Conservation (phyloP, 2,888 invertebrate species). For the Spodoptera littoralis region DNA sequence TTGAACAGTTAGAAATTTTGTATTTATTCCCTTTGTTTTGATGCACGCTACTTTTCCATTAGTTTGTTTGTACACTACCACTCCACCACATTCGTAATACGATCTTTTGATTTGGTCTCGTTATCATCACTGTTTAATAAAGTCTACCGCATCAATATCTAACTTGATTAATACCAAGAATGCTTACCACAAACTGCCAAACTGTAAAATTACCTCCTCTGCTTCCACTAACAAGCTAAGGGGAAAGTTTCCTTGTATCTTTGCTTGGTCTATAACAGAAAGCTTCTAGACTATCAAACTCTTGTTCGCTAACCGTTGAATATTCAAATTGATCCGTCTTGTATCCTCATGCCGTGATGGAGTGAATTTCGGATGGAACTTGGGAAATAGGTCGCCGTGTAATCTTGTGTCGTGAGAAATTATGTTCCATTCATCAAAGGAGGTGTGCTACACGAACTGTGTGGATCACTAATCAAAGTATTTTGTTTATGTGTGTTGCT, state of each 20-base stretch:
- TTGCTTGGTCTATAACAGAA: slow-evolving; percentile 58
- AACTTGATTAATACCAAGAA: slow-evolving; percentile 59
- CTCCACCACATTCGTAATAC: no score
- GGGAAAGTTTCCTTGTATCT: slow-evolving; percentile 61
- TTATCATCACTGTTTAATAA: slow-evolving; percentile 1
- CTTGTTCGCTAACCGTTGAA: slow-evolving; percentile 62
- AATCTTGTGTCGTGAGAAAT: slow-evolving; percentile 43
- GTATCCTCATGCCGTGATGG: slow-evolving; percentile 37
- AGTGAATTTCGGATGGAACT: slow-evolving; percentile 46
- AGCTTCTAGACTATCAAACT: slow-evolving; percentile 62
- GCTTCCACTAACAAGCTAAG: slow-evolving; percentile 55
- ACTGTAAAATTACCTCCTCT: slow-evolving; percentile 64
- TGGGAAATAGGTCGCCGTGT: slow-evolving; percentile 50
- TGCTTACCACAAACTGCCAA: slow-evolving; percentile 59
- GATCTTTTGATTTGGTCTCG: no score
- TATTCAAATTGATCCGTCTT: slow-evolving; percentile 64
- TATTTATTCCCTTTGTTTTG: no score
- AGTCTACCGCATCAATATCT: slow-evolving; percentile 41
- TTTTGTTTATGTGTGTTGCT: slow-evolving; percentile 7
- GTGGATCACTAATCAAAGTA: slow-evolving; percentile 36
- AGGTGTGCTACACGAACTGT: slow-evolving; percentile 25
- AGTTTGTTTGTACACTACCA: no score
- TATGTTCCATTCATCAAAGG: slow-evolving; percentile 43
- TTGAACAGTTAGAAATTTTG: no score
- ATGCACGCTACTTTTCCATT: no score